These are phyloP conservation scores for Archilochus colubris DNA, from an alignment of 2,113 vertebrate genomes.

Conservation along the genomic window DNA sequence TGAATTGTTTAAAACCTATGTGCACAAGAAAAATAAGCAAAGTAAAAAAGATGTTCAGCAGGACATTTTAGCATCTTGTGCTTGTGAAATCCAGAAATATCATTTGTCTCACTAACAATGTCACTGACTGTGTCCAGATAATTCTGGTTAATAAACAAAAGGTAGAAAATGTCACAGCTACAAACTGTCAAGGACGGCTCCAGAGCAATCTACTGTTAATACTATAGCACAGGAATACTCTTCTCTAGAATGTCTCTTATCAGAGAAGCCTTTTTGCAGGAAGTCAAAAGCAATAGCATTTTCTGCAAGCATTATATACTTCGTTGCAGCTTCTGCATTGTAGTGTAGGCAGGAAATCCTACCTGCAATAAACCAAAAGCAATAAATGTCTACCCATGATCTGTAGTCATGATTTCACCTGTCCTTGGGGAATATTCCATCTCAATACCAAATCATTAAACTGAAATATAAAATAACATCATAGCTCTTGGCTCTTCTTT, in stretches of 20 bases:
- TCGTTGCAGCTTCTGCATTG: neutral
- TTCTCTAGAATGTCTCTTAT: neutral
- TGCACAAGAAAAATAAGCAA: neutral
- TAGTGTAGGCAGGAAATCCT: neutral
- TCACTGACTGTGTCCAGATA: neutral
- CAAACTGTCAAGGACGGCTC: neutral
- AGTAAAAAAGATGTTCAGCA: neutral
- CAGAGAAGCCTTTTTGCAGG: neutral
- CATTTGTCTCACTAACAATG: neutral
- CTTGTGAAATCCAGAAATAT: neutral
- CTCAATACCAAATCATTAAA: neutral
- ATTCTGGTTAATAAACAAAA: neutral
- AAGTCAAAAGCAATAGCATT: neutral
- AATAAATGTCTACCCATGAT: constrained; percentile 38
- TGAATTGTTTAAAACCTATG: neutral
- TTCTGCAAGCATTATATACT: neutral
- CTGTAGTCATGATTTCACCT: constrained; percentile 11
- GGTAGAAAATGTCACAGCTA: neutral
- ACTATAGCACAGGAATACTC: neutral
- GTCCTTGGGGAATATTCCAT: neutral
- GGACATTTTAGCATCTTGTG: neutral
- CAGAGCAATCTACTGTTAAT: neutral
- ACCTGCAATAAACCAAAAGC: constrained; percentile 23
- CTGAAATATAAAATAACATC: neutral
- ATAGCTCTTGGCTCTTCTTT: neutral